Conservation (phyloP, 2,113 vertebrate species). For the Centrocercus urophasianus region DNA sequence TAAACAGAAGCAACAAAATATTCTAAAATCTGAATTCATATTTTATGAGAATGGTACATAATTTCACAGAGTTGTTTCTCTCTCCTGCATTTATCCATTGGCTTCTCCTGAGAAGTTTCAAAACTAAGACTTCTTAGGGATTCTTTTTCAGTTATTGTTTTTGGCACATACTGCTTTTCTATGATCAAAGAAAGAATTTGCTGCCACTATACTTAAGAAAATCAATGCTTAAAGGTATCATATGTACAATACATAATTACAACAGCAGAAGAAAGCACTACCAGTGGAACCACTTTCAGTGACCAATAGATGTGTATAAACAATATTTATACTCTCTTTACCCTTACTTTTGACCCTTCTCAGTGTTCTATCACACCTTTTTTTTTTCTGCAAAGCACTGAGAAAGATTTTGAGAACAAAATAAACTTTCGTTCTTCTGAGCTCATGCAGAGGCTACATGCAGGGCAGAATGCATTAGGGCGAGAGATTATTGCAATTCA, state of each 20-base stretch:
- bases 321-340: neutral
- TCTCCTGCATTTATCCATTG: neutral
- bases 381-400: neutral
- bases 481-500: neutral
- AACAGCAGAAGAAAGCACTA: neutral
- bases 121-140: neutral
- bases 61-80: neutral
- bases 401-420: neutral
- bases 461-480: neutral
- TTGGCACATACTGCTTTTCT: neutral
- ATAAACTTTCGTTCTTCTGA: neutral
- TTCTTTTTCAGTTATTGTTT: neutral
- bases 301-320: neutral
- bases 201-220: neutral
- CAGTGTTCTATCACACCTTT: neutral
- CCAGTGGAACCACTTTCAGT: neutral
- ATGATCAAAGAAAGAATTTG: conserved; percentile 5
- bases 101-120: neutral
- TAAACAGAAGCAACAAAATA: neutral
- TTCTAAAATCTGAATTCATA: neutral
- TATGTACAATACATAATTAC: neutral
- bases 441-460: neutral
- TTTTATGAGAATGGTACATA: neutral
- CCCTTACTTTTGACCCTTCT: neutral
- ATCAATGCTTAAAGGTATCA: neutral